Conservation (phyloP, 1,140 invertebrate genomes). For the Lordiphosa mommai region DNA sequence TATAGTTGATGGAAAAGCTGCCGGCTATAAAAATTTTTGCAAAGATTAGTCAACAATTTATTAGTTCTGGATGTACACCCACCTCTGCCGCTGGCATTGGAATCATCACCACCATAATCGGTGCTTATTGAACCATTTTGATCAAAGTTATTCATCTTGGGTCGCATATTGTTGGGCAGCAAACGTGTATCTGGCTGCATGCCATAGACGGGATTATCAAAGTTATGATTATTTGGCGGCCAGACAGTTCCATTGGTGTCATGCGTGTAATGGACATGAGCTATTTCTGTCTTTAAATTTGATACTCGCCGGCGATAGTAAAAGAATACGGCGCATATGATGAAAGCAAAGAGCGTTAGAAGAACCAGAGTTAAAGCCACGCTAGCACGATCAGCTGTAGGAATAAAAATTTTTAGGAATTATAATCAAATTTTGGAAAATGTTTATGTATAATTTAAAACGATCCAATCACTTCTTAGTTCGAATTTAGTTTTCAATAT, state of each 20-base stretch:
- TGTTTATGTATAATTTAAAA: not conserved
- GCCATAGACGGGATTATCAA: constrained; percentile 95
- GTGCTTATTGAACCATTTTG: constrained; percentile 34
- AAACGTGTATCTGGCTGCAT: constrained; percentile 84
- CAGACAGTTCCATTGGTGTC: constrained; percentile 83
- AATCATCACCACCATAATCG: constrained; percentile 65
- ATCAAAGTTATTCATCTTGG: constrained; percentile 80
- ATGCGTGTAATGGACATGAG: constrained; percentile 93
- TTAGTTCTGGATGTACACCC: not conserved
- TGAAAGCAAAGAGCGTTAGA: constrained; percentile 84
- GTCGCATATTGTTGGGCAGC: constrained; percentile 83
- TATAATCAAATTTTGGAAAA: not conserved
- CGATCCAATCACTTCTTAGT: too few relatives aligned
- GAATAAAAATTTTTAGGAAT: not conserved
- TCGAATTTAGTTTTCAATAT: too few relatives aligned
- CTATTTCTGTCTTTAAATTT: constrained; percentile 91
- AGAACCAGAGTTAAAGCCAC: constrained; percentile 85
- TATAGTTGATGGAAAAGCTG: constrained; percentile 80
- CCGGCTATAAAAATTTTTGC: constrained; percentile 78
- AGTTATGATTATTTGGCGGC: constrained; percentile 89
- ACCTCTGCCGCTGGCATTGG: constrained; percentile 74
- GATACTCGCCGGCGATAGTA: constrained; percentile 89
- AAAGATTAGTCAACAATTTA: not conserved
- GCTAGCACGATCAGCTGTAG: constrained; percentile 81
- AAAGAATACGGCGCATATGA: constrained; percentile 84